Conservation (phyloP, 2,113 vertebrate genomes). For the Neolamprologus fasciatus region DNA sequence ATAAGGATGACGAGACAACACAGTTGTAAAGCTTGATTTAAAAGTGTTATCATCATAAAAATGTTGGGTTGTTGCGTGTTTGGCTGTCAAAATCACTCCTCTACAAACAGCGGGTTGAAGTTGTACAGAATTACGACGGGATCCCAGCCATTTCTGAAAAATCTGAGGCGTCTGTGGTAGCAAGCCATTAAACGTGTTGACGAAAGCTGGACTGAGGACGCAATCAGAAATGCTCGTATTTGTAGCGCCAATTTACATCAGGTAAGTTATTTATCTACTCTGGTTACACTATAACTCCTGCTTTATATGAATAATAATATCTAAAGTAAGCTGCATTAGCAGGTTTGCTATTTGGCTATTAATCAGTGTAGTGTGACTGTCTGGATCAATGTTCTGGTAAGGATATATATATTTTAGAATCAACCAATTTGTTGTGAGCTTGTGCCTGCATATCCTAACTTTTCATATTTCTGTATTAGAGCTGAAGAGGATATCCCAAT, state of each 20-base stretch:
- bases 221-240: neutral
- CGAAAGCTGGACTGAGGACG: neutral
- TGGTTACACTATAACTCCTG: neutral
- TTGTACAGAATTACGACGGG: neutral
- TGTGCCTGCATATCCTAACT: neutral
- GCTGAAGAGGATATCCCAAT: neutral
- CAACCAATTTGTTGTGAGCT: neutral
- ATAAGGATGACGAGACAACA: neutral
- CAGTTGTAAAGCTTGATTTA: neutral
- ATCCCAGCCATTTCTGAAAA: neutral
- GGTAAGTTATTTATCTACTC: neutral
- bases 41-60: neutral
- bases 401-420: neutral
- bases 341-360: neutral
- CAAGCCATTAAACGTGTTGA: neutral
- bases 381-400: neutral
- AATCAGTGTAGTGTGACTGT: neutral
- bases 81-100: neutral
- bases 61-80: neutral
- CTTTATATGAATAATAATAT: neutral
- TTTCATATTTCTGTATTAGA: neutral
- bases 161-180: neutral
- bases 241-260: neutral
- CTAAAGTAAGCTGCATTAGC: neutral
- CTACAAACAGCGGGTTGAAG: neutral